Base-by-base conservation (phyloP, 1,140 invertebrate genomes). In the Dinoponera quadriceps region DNA sequence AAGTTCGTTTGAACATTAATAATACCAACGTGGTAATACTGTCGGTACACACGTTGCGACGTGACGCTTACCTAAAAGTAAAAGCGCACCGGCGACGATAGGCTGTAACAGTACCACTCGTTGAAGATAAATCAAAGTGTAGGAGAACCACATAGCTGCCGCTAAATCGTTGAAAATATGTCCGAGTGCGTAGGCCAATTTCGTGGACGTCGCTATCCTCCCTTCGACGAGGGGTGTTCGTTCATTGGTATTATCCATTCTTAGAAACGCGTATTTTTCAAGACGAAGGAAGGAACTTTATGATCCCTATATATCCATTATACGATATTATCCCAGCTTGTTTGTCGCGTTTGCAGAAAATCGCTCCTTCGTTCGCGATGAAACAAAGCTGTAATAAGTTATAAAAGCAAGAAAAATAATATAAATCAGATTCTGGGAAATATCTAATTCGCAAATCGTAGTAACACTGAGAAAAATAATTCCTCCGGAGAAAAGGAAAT, bases 81-180 rank as follows among this genome's bases (percentile, higher is more conserved):
- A 91, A 82, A 98, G 94, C 38, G 95, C 94, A 29, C 98, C 98
- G n/a, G 98, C 97, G 4, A 96, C 95, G 3, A 95, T 94, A 65
- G 97, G 96, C 82, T 95, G 94, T 91, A 99, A 96, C 60, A 96
- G 91, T 25, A 96, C 93, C 9, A 98, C 97, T 83, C 97, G 96
- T 94, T 98, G 97, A 20, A 98, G 95, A 93, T 97, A 99, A 81
- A 99, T 96, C 85, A 99, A 95, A 60, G 98, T 96, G 92, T 99
- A 99, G 0, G 97, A 98, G 93, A 99, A 99, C 98, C 98, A 99
- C 96, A 99, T 98, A 0, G 97, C 97, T 0, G 98, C 97, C 89
- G 97, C 97, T 1, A 99, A 94, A 93, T 99, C 98, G 94, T 99
- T 99, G 90, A 98, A 96, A 59, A 99, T 95, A 92, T 99, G 98